Conservation (phyloP, 2,113 vertebrate genomes). For the Andinoacara biseriatus region DNA sequence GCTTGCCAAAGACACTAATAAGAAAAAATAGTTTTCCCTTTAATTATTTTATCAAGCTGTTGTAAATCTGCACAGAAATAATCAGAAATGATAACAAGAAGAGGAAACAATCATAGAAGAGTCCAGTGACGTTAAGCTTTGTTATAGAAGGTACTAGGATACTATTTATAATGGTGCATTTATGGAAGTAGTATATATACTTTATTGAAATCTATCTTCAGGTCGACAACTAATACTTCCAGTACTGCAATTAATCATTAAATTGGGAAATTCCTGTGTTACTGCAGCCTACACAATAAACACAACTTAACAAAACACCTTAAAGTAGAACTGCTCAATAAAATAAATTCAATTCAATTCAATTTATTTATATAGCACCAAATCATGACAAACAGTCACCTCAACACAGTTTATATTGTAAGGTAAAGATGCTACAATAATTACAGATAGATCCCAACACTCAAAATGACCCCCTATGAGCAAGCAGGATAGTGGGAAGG, state of each 20-base stretch:
- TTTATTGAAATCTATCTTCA: neutral
- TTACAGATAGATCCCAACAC: too few species aligned
- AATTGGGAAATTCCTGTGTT: neutral
- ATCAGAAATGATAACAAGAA: slow-evolving; percentile 1
- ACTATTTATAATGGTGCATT: neutral
- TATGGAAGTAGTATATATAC: neutral
- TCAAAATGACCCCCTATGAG: too few species aligned
- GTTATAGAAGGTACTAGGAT: neutral
- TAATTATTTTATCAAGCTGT: slow-evolving; percentile 13
- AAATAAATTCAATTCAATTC: neutral
- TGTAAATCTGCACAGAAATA: neutral
- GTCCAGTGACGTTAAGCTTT: neutral
- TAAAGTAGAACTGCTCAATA: neutral
- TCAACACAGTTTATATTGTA: too few species aligned
- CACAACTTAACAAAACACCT: neutral
- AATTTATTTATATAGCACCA: too few species aligned
- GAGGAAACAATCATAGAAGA: neutral
- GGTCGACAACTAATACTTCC: neutral
- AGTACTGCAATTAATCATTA: too few species aligned
- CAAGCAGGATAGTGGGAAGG: too few species aligned
- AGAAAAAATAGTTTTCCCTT: slow-evolving; percentile 4
- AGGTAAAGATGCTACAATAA: too few species aligned
- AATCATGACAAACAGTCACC: too few species aligned
- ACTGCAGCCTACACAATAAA: neutral
- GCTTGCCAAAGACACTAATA: neutral